These are phyloP conservation scores for Drosophila mayaguana DNA, from an alignment of 2,888 invertebrate genomes.

Conservation along the genomic window DNA sequence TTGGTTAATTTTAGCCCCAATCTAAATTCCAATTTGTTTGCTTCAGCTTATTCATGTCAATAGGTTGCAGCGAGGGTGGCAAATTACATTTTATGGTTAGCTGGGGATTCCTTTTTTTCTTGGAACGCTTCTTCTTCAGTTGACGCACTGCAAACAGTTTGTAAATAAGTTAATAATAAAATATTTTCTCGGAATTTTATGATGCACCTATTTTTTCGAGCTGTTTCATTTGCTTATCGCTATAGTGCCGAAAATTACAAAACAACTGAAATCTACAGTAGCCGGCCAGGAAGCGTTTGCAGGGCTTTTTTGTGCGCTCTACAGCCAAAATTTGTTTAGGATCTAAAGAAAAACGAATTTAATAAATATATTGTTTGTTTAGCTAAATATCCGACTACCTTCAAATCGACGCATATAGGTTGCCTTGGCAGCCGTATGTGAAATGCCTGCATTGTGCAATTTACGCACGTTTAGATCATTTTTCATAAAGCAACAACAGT, in stretches of 20 bases:
- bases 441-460: constrained; percentile 79
- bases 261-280: constrained; percentile 80
- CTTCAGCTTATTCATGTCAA: constrained; percentile 32
- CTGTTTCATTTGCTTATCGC: constrained; percentile 65
- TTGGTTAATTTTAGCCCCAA: constrained; percentile 43
- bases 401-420: constrained; percentile 74
- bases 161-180: neutral
- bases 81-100: constrained; percentile 10
- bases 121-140: constrained; percentile 25
- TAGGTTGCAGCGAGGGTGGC: constrained; percentile 51
- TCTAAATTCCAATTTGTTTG: constrained; percentile 30
- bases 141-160: constrained; percentile 41
- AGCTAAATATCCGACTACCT: constrained; percentile 39
- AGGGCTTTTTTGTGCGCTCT: constrained; percentile 70
- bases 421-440: constrained; percentile 80
- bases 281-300: constrained; percentile 69
- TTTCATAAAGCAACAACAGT: constrained; percentile 83
- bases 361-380: neutral
- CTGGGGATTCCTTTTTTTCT: constrained; percentile 10
- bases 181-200: neutral
- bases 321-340: constrained; percentile 63
- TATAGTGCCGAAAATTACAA: constrained; percentile 82
- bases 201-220: constrained; percentile 70
- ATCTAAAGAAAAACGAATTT: constrained; percentile 51
- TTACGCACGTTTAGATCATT: constrained; percentile 83